Percentiles rank a stretch among this genome's conserved stretches.
These are phyloP conservation scores for Sternotherus odoratus DNA, from an alignment of 2,797 vertebrate genomes.

Conservation along the genomic window DNA sequence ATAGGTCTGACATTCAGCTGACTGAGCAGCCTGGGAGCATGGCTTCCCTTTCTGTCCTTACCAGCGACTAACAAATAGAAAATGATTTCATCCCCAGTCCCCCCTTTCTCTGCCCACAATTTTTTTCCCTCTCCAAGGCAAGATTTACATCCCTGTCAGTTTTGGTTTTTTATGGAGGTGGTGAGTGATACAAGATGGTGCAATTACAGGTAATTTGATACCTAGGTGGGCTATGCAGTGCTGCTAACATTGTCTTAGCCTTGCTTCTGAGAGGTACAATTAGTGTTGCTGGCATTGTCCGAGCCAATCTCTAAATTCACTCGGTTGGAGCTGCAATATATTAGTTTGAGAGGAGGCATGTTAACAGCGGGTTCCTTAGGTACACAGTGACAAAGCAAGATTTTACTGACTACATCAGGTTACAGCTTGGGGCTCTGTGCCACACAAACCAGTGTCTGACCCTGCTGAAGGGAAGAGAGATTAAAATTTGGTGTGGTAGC, in stretches of 20 bases:
- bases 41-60: constrained; percentile 14
- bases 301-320: neutral
- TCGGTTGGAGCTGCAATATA: neutral
- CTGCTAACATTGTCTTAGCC: neutral
- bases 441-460: neutral
- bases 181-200: neutral
- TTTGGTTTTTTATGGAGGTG: neutral
- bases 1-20: constrained; percentile 56
- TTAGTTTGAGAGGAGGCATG: neutral
- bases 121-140: neutral
- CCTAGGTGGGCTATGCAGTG: neutral
- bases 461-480: neutral
- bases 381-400: neutral
- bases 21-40: constrained; percentile 24
- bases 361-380: neutral
- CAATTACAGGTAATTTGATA: neutral
- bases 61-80: constrained; percentile 20
- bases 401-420: neutral
- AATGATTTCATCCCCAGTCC: neutral
- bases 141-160: constrained; percentile 12
- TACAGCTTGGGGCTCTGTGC: neutral
- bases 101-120: neutral
- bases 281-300: neutral
- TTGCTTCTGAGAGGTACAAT: neutral
- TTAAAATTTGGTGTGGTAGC: neutral